Base-by-base conservation (phyloP, 2,797 vertebrate genomes). In the Triplophysa bombifrons region DNA sequence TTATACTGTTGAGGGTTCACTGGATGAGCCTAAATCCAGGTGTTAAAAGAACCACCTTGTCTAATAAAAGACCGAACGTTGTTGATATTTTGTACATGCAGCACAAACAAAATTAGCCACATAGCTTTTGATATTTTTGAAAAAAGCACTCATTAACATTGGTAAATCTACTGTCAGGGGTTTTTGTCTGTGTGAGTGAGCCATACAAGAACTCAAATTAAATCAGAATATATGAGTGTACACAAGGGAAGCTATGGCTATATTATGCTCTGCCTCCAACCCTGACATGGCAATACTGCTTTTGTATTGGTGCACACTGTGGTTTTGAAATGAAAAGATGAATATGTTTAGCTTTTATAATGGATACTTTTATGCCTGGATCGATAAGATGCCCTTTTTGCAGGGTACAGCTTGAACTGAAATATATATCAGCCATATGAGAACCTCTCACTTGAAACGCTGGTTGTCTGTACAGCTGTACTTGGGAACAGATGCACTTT, bases 151-250 rank as follows among this genome's bases (percentile, higher is more conserved):
- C 91, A 92, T 50, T 65, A 64, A 86, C 91, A 88, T 91, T 87
- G 90, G 92, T 93, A 89, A 91, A 90, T 91, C 90, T 86, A 86
- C 89, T 91, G 91, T 93, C 92, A 93, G 92, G 93, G 91, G 92
- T 84, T 90, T 86, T 89, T 87, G 88, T 85, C 83, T 89, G 87
- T 90, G 87, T 92, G 81, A 87, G 88, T 66, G 56, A 84, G 88
- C 74, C 79, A 69, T 81, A 82, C 68, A 78, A 88, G 82, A 66
- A 68, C 38, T 75, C 63, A 65, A 80, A 60, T 74, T 71, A 80
- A 60, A 70, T 82, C 72, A 71, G 56, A 83, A 78, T 73, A 79
- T 63, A 82, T 66, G 58, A 30, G 53, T 81, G 76, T 68, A 82
- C 76, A 78, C 80, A 80, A 82, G 83, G 73, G 78, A 81, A 81